Base-by-base conservation (phyloP, 2,113 vertebrate genomes). In the Ceyx melanurus region DNA sequence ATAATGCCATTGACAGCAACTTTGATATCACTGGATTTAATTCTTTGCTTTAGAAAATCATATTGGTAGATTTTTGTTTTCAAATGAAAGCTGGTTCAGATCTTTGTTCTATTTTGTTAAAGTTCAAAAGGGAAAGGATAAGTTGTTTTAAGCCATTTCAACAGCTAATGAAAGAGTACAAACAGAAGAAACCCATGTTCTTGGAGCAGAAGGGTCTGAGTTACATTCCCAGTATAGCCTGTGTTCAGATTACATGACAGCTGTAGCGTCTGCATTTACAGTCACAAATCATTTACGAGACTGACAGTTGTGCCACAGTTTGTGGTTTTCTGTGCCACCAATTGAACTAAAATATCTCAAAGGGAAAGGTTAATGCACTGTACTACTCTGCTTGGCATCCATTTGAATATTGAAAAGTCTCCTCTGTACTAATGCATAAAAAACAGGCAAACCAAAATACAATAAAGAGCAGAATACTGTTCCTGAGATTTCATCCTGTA, bases 351-450 rank as follows among this genome's bases (percentile, higher is more conserved):
- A 92, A 93, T 89, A 93, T 96, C 87, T 95, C 89, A 93, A 77
- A 96, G 94, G 82, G 91, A 95, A 96, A 96, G 89, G 94, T 95
- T 96, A 96, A 96, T 93, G 92, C 89, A 92, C 90, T 95, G 20
- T 81, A 91, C 92, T 93, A 95, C 93, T 90, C 77, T 84, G 81
- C 80, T 93, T 95, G 88, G 90, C 90, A 94, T 86, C 73, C 74
- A 84, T 94, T 95, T 96, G 92, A 96, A 95, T 95, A 91, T 90
- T 93, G 77, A 93, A 94, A 93, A 84, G 53, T 87, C 62, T 90
- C 57, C 72, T 88, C 72, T 57, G 28, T 75, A 83, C 66, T 95
- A 90, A 93, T 88, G 86, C 74, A 93, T 95, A 92, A 93, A 95
- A 90, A 94, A 90, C 88, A 94, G 48, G 53, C 54, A 92, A 60